Evolutionary conservation across 1,140 invertebrate genomes (phyloP), one percentile per base, ranked within the genome.

Genomic region (Rhyzopertha dominica): DNA sequence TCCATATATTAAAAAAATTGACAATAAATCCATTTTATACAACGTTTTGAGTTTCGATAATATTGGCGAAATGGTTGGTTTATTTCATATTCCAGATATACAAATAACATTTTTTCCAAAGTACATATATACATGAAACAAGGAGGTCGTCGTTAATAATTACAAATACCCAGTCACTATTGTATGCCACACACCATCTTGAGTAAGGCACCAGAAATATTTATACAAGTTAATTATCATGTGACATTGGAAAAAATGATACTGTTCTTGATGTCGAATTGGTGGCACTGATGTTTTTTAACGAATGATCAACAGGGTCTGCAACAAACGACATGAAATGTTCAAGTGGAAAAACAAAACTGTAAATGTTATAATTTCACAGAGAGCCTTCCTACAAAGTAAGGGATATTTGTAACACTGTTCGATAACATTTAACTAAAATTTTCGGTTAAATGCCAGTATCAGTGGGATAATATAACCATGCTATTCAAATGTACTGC

Each of bases 191-290:
- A 54, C 54, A 58, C 53, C 51, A 62, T 56, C 51, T n/a, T 55
- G 47, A 62, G 54, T 62, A 62, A 61, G 60, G 58, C 60, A 62
- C 58, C 58, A 61, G 58, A 60, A 56, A 59, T 59, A 46, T 61
- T 63, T 57, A 59, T 61, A 61, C 53, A 55, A 45, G 53, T 56
- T 53, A 54, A 56, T 52, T 62, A n/a, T n/a, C n/a, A n/a, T n/a
- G n/a, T n/a, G n/a, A 64, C 59, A 61, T 62, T 49, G 61, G 59
- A 64, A 62, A 64, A 64, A 64, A 62, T 61, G 62, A 53, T 64
- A 62, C 53, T 58, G 30, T 26, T 47, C 31, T 25, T 10, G 24
- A 26, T 10, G 29, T 30, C n/a, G n/a, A n/a, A 34, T 51, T 43
- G 58, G 62, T 64, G 62, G 62, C 62, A 64, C 62, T 62, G 58